Base-by-base conservation (phyloP, 1,140 invertebrate species). In the Bombus pascuorum region DNA sequence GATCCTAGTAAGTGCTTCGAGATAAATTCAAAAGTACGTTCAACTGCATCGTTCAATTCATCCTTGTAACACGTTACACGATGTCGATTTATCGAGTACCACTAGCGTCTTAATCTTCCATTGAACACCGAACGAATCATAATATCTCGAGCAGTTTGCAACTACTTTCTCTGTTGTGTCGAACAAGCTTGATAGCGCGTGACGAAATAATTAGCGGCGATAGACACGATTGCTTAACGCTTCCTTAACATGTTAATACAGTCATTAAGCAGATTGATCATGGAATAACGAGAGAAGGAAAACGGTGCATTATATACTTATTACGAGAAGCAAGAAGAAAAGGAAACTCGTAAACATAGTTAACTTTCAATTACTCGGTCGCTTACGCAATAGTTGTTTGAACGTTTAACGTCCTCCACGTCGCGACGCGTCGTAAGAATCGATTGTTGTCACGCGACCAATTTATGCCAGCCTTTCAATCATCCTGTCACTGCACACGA, bases 181-280 rank as follows among this genome's bases (percentile, higher is more conserved):
- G 82, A 47, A 57, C 81, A 77, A 83, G 57, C 74, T 34, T 71
- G 74, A 84, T 84, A 59, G 65, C 62, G 74, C 82, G 65, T 72
- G 82, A 84, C 66, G 74, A 79, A 84, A 79, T 72, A 84, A 84
- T 84, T 84, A 84, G 53, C 82, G 32, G 2, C 75, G 75, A 79
- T 84, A 53, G 53, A 84, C 66, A 39, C 74, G 82, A 84, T 57
- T 72, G 44, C 82, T 78, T 44, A 72, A 78, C 66, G 47, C 65
- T 59, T 28, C n/a, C 47, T 78, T 68, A 42, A 71, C 74, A 32
- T 28, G 47, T 84, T 79, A 77, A 77, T 44, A 68, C 47, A 53
- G 47, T 53, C 37, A 53, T 53, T 53, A 53, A 53, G 6, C 47
- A 53, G 47, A 53, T 53, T 53, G 47, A 53, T 53, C 47, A 53